phyloP scores from a whole-genome alignment of 2,113 vertebrate genomes.

The Hypanus sabinus region DNA sequence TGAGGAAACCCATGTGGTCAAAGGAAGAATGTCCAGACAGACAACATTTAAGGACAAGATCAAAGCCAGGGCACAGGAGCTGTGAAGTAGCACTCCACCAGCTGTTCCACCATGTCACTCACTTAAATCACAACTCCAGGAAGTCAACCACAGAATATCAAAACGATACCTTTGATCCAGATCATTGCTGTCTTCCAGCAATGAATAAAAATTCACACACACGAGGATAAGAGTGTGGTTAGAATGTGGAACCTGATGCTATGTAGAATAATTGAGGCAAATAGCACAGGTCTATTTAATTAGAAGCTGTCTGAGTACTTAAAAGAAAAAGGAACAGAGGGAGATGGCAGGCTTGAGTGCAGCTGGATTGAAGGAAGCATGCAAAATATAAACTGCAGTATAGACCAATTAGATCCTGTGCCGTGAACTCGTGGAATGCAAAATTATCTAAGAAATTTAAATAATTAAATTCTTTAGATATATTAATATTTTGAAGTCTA shows the following conservation, averaged over 20 bases:
- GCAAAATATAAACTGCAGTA: not conserved
- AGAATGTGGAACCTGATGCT: not conserved
- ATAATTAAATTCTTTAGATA: not conserved
- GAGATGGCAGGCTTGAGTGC: not conserved
- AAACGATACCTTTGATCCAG: not conserved
- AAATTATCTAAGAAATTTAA: not conserved
- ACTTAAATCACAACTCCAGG: not conserved
- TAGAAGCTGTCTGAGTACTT: not conserved
- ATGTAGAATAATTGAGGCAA: not conserved
- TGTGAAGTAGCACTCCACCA: too few species aligned
- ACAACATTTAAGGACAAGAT: too few species aligned
- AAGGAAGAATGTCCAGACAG: too few species aligned
- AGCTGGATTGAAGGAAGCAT: not conserved
- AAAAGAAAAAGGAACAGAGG: not conserved
- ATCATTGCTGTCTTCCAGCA: not conserved
- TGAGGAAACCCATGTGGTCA: too few species aligned
- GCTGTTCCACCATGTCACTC: too few species aligned
- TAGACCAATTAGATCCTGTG: not conserved
- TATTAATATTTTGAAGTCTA: not conserved
- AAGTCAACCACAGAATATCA: not conserved
- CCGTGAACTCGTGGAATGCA: not conserved
- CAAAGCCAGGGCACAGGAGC: too few species aligned
- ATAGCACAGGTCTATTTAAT: not conserved
- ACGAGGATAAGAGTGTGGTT: not conserved
- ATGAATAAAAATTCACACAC: not conserved